phyloP scores from a whole-genome alignment of 2,888 invertebrate species.

The Protonemura montana region DNA sequence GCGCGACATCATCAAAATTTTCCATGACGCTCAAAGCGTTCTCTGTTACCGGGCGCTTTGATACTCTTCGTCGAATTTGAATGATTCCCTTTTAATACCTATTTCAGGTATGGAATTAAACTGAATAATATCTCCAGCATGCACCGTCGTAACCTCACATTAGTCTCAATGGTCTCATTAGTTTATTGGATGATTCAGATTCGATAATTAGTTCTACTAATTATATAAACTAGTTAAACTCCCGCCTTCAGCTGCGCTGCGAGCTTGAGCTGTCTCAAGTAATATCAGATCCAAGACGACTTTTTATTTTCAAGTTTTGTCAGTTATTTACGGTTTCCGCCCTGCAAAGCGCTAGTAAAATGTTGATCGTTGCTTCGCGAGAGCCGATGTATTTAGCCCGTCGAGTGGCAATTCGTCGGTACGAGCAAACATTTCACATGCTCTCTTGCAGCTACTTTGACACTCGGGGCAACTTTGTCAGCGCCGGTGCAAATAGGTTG shows the following conservation, averaged over 20 bases:
- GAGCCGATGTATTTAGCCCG: background rate
- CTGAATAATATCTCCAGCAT: background rate
- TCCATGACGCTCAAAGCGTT: background rate
- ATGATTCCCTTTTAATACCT: background rate
- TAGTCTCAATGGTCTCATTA: background rate
- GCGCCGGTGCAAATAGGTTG: background rate
- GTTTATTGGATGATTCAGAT: background rate
- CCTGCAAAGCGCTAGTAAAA: background rate
- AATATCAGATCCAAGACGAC: background rate
- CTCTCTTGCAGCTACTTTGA: background rate
- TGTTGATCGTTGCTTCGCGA: background rate
- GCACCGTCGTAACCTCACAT: background rate
- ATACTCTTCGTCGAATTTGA: background rate
- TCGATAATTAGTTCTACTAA: background rate
- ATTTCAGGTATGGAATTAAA: background rate
- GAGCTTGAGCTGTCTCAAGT: background rate
- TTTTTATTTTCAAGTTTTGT: background rate
- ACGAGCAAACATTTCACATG: background rate
- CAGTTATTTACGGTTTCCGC: slow-evolving; percentile 19
- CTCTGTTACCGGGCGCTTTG: background rate
- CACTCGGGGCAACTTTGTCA: background rate
- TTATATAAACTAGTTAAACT: background rate
- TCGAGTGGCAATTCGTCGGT: background rate
- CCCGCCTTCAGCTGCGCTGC: background rate
- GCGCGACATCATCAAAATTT: background rate